Base-by-base conservation (phyloP, 2,113 vertebrate genomes). In the Leptodactylus fuscus region DNA sequence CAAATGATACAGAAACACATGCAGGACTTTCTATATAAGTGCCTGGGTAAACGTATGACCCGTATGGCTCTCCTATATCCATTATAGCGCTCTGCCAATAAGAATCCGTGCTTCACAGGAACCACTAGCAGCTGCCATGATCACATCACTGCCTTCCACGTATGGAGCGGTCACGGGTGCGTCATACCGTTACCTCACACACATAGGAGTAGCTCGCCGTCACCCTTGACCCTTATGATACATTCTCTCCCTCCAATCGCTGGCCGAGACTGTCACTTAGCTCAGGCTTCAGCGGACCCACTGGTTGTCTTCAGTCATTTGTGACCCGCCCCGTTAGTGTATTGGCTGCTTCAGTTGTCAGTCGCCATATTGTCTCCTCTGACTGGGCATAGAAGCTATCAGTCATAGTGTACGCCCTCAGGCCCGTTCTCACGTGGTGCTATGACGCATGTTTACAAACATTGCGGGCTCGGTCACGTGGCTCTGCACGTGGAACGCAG, bases 311-410 rank as follows among this genome's bases (percentile, higher is more conserved):
- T 22, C 67, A 70, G 22, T 70, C 67, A 36, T 70, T 34, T n/a
- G 10, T 1, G 3, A 1, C 1, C 20, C 69, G 36, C 69, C 20
- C 7, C 1, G 9, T 3, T 34, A 32, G 0, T 12, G 0, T 1
- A 32, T 44, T 53, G 20, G 0, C 8, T 18, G 85, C 88, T 89
- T 88, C 86, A n/a, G 82, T 51, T 44, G 46, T 78, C 71, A 79
- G 38, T 79, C 51, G 18, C 74, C 32, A 36, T 10, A 44, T 10
- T 5, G 7, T 12, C 36, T 24, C 5, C 2, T 62, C 24, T 41
- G 0, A 46, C 34, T 81, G 34, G 55, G 20, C 38, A 13, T 1
- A 1, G 18, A 1, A 3, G 4, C 22, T 48, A 38, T 46, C 78
- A 65, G 12, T 81, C 58, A 65, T 5, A 15, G 3, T 48, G 32